A percentile compares a stretch with the other conserved stretches of the same genome.
Evolutionary conservation across 2,888 invertebrate genomes (phyloP).

Genomic region (Chaetogeoica ovagalla): DNA sequence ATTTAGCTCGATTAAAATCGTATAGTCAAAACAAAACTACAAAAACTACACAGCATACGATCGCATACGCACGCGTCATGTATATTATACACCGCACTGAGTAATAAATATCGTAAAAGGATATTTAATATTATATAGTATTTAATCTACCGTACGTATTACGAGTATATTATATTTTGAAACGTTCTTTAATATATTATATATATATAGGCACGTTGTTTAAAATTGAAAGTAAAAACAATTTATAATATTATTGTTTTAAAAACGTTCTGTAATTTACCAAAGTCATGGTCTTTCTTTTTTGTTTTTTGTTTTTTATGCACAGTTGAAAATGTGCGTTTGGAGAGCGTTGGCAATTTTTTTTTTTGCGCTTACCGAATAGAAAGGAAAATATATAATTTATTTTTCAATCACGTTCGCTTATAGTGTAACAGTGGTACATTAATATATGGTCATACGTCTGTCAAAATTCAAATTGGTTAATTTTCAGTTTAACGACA

Average conservation of each 20-base stretch:
- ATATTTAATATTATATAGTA: too few relatives aligned
- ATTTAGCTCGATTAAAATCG: too few relatives aligned
- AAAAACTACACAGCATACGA: too few relatives aligned
- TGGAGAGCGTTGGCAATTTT: neutral
- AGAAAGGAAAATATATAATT: neutral
- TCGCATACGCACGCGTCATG: too few relatives aligned
- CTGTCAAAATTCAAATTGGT: neutral
- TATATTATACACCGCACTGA: too few relatives aligned
- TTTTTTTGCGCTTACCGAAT: neutral
- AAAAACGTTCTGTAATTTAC: neutral
- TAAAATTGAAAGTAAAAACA: neutral
- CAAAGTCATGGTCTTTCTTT: neutral
- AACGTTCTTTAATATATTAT: too few relatives aligned
- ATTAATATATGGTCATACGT: neutral
- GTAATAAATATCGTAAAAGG: too few relatives aligned
- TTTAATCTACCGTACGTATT: too few relatives aligned
- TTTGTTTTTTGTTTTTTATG: too few relatives aligned
- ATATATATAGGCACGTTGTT: neutral
- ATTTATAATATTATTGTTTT: neutral
- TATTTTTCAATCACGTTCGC: neutral
- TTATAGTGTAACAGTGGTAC: neutral
- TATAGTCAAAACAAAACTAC: too few relatives aligned
- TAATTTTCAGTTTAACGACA: conserved; percentile 7
- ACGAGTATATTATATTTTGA: too few relatives aligned
- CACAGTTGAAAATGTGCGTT: neutral